phyloP scores from a whole-genome alignment of 2,888 invertebrate species.

The Campaea margaritaria region DNA sequence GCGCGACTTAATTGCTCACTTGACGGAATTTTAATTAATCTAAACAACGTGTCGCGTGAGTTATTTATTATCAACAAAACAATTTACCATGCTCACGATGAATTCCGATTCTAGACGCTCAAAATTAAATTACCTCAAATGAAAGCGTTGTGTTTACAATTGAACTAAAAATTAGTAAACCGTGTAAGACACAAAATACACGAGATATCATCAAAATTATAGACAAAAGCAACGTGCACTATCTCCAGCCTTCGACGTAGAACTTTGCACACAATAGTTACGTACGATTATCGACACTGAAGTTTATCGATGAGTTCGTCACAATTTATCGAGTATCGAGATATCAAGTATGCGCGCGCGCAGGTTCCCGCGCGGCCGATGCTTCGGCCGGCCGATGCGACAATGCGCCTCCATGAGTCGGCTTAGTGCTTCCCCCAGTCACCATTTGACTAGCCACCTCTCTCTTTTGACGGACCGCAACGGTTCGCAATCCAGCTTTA shows the following conservation, averaged over 20 bases:
- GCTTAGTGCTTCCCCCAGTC: conserved; percentile 71
- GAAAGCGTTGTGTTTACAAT: neutral
- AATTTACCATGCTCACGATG: conserved; percentile 5
- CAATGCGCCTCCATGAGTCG: conserved; percentile 74
- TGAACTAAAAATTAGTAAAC: neutral
- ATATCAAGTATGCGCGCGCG: conserved; percentile 60
- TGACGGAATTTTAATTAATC: conserved; percentile 18
- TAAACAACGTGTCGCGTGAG: conserved; percentile 12
- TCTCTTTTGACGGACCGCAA: conserved; percentile 76
- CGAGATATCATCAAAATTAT: conserved; percentile 26
- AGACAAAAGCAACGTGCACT: conserved; percentile 36
- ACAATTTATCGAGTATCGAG: conserved; percentile 35
- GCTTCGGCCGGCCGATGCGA: conserved; percentile 76
- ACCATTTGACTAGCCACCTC: conserved; percentile 77
- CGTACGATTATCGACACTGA: conserved; percentile 33
- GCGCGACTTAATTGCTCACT: conserved; percentile 5
- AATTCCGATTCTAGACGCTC: conserved; percentile 16
- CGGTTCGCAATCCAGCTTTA: conserved; percentile 55
- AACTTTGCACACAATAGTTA: conserved; percentile 30
- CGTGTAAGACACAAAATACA: conserved; percentile 15
- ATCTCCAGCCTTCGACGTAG: conserved; percentile 20
- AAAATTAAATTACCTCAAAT: conserved; percentile 1
- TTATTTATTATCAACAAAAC: conserved; percentile 24
- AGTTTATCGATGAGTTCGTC: conserved; percentile 30
- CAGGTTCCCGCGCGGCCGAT: conserved; percentile 74